Percentiles rank a stretch among this genome's conserved stretches.
Evolutionary conservation across 2,888 invertebrate species (phyloP).

Genomic region (Ochropleura leucogaster): DNA sequence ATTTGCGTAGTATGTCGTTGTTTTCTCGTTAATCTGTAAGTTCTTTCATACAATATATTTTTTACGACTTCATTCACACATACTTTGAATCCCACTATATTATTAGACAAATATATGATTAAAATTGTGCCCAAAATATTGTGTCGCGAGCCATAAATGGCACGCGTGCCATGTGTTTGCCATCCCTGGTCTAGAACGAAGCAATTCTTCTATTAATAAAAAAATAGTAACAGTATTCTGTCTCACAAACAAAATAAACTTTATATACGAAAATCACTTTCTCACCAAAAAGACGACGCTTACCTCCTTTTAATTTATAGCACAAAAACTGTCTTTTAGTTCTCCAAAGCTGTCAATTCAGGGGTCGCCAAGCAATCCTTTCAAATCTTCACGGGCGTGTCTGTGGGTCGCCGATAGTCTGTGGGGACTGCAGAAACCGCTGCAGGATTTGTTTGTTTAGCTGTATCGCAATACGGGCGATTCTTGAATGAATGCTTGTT

Average conservation of each 20-base stretch:
- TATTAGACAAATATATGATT: too few species aligned
- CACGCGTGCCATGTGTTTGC: too few species aligned
- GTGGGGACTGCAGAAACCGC: conserved; percentile 44
- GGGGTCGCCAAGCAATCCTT: conserved; percentile 64
- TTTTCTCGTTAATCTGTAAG: too few species aligned
- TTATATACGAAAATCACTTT: neutral
- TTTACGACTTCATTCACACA: too few species aligned
- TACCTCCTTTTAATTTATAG: conserved; percentile 19
- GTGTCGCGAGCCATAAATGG: too few species aligned
- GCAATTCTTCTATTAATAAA: neutral
- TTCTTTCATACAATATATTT: too few species aligned
- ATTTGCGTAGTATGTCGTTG: conserved; percentile 4
- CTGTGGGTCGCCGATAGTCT: conserved; percentile 69
- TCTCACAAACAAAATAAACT: neutral
- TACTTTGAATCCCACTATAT: too few species aligned
- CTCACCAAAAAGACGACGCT: neutral
- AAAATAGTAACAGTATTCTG: neutral
- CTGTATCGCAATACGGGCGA: neutral
- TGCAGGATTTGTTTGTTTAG: conserved; percentile 47
- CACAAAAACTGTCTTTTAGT: conserved; percentile 34
- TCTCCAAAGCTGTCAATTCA: conserved; percentile 48
- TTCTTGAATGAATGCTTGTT: conserved; percentile 2
- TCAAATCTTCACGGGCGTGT: conserved; percentile 66
- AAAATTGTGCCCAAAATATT: too few species aligned
- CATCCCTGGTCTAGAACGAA: neutral